phyloP scores from a whole-genome alignment of 2,888 invertebrate species.

The Portevinia maculata region DNA sequence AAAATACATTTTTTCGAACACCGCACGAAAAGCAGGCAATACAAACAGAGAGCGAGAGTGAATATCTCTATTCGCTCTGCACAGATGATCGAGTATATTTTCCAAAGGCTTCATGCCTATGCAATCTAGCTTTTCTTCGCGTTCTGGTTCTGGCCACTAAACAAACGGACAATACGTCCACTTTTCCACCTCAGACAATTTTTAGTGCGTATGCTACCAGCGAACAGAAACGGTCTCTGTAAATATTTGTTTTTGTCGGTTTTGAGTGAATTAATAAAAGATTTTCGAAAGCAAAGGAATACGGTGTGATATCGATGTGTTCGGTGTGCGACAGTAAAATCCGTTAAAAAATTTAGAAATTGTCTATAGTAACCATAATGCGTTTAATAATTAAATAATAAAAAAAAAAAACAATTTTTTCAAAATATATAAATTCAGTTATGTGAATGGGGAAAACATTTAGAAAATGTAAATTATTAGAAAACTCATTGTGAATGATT shows the following conservation, averaged over 20 bases:
- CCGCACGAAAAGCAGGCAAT: constrained; percentile 28
- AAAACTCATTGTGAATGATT: constrained; percentile 29
- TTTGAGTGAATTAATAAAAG: constrained; percentile 23
- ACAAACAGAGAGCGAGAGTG: constrained; percentile 64
- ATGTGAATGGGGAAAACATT: not conserved
- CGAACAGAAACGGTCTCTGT: constrained; percentile 63
- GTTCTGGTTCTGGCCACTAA: constrained; percentile 29
- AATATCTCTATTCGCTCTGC: constrained; percentile 25
- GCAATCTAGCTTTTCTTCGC: constrained; percentile 35
- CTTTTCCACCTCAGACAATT: constrained; percentile 59
- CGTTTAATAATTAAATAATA: constrained; percentile 29
- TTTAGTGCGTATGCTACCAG: constrained; percentile 71
- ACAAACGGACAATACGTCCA: constrained; percentile 56
- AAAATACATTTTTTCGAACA: constrained; percentile 63
- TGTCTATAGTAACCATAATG: constrained; percentile 39
- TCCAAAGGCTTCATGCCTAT: constrained; percentile 43
- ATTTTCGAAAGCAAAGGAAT: constrained; percentile 49
- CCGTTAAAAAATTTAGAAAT: constrained; percentile 20
- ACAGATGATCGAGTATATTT: constrained; percentile 60
- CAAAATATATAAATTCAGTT: constrained; percentile 10
- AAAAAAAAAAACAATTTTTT: not conserved
- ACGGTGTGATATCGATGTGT: constrained; percentile 24
- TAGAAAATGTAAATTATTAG: constrained; percentile 57
- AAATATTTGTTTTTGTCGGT: constrained; percentile 29
- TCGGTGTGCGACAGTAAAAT: constrained; percentile 58